Conservation (phyloP, 2,888 invertebrate species). For the Thymelicus acteon region DNA sequence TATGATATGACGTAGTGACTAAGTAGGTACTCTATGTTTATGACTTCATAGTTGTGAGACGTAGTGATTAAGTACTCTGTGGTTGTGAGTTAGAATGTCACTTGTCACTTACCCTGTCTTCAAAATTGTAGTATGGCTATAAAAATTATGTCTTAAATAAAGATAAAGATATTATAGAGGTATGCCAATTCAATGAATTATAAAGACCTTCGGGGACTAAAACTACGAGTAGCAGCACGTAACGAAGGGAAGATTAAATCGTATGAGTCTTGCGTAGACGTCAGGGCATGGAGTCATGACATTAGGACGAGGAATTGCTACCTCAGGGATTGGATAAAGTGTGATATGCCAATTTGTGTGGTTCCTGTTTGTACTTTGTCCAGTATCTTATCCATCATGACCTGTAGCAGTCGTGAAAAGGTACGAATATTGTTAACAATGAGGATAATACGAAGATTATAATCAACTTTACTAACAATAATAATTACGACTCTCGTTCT, state of each 20-base stretch:
- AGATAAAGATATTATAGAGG: conserved; percentile 13
- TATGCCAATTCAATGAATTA: conserved; percentile 63
- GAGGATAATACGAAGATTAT: too few relatives aligned
- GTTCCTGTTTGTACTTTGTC: conserved; percentile 60
- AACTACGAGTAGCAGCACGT: conserved; percentile 66
- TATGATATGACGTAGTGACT: too few relatives aligned
- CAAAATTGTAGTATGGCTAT: conserved; percentile 19
- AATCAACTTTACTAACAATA: background rate
- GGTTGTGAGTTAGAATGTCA: conserved; percentile 3
- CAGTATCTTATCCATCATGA: conserved; percentile 60
- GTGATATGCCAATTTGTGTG: conserved; percentile 67
- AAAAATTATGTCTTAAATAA: background rate
- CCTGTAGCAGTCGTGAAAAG: conserved; percentile 57
- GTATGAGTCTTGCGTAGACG: conserved; percentile 79
- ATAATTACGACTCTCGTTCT: background rate
- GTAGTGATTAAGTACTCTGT: too few relatives aligned
- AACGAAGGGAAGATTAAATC: conserved; percentile 83
- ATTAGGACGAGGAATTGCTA: conserved; percentile 54
- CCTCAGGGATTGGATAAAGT: conserved; percentile 76
- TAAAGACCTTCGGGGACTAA: conserved; percentile 47
- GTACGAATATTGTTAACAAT: conserved; percentile 46
- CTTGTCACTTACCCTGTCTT: background rate
- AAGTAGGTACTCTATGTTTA: background rate
- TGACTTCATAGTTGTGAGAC: too few relatives aligned
- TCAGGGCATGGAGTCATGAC: conserved; percentile 84